Evolutionary conservation across 2,888 invertebrate species (phyloP).

Genomic region (Hypercompe scribonia): DNA sequence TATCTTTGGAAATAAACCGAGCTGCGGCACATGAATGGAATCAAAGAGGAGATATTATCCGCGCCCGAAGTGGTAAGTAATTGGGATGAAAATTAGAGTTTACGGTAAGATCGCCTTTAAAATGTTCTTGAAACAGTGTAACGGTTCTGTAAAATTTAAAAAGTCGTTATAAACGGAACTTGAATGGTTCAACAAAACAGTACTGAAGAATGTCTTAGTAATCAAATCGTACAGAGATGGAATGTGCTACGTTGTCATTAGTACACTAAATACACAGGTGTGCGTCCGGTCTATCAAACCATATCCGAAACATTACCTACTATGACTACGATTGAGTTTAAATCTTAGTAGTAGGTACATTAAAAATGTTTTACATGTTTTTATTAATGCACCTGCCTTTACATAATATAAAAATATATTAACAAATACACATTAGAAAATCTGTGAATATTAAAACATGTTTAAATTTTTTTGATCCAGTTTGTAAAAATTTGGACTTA

Average conservation of each 20-base stretch:
- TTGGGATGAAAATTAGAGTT: constrained; percentile 50
- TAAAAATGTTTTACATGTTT: not conserved
- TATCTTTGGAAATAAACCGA: constrained; percentile 51
- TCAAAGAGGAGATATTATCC: constrained; percentile 48
- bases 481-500: not conserved
- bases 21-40: constrained; percentile 53
- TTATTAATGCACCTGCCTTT: not conserved
- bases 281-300: constrained; percentile 78
- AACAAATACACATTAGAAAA: not conserved
- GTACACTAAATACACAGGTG: constrained; percentile 75
- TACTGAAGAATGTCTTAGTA: constrained; percentile 46
- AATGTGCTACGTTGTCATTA: constrained; percentile 66
- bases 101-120: constrained; percentile 33
- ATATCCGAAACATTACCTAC: constrained; percentile 68
- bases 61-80: constrained; percentile 49
- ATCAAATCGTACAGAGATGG: constrained; percentile 59
- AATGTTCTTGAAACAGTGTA: constrained; percentile 14
- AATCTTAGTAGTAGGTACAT: constrained; percentile 33
- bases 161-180: constrained; percentile 21
- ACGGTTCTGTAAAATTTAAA: constrained; percentile 31
- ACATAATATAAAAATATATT: not conserved
- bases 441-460: not conserved
- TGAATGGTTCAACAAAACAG: constrained; percentile 34
- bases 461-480: not conserved
- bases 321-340: constrained; percentile 27